Conservation (phyloP, 1,140 invertebrate genomes). For the Caenorhabditis latens region DNA sequence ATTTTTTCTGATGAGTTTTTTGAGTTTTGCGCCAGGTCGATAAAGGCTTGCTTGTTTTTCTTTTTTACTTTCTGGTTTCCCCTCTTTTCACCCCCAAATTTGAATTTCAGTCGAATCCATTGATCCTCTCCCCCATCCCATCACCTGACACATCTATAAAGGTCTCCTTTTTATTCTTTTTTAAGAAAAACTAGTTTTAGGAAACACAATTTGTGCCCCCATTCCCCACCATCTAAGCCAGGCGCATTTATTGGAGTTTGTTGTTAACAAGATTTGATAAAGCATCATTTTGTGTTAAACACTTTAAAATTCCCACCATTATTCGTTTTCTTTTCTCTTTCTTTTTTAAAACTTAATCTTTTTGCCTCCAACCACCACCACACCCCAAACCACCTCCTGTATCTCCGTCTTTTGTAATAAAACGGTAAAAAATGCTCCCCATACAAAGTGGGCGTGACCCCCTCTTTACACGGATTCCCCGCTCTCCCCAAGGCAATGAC, state of each 20-base stretch:
- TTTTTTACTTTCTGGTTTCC: background rate
- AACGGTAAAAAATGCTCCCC: background rate
- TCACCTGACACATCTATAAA: constrained; percentile 14
- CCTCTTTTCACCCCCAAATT: background rate
- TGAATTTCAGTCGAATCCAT: constrained; percentile 2
- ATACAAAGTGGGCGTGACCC: background rate
- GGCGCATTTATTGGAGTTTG: constrained; percentile 38
- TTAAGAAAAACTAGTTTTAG: background rate
- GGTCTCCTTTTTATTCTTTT: background rate
- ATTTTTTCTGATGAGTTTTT: constrained; percentile 18
- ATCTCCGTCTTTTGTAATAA: constrained; percentile 49
- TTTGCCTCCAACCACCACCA: background rate
- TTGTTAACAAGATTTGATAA: constrained; percentile 55
- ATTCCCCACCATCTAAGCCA: background rate
- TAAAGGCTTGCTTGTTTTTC: constrained; percentile 21
- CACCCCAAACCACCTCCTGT: background rate
- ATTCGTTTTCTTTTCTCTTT: background rate
- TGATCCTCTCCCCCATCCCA: constrained; percentile 18
- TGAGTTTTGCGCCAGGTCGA: background rate
- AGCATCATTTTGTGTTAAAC: constrained; percentile 54
- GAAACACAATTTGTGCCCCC: constrained; percentile 33
- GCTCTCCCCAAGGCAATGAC: background rate
- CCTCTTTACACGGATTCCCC: no score
- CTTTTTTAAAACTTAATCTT: background rate
- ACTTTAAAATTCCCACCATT: constrained; percentile 6